Conservation (phyloP, 2,113 vertebrate genomes). For the Tyto alba region DNA sequence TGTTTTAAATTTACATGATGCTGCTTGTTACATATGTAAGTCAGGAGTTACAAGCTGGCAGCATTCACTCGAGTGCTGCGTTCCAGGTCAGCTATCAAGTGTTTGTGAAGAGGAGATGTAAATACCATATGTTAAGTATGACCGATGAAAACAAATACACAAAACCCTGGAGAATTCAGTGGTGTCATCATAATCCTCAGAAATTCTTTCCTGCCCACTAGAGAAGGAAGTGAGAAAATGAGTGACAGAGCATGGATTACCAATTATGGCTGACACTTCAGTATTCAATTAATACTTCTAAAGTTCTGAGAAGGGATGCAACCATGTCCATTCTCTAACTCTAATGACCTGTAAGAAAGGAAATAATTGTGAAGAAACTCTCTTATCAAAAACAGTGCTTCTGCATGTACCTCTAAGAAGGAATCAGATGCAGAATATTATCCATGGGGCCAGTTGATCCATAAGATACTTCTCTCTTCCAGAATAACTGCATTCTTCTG, state of each 20-base stretch:
- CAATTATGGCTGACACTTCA: background rate
- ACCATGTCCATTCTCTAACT: background rate
- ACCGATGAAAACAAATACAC: constrained; percentile 49
- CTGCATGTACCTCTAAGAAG: background rate
- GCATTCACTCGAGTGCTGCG: background rate
- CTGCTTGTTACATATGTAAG: background rate
- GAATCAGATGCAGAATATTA: background rate
- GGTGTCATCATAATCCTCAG: constrained; percentile 23
- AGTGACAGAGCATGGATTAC: constrained; percentile 2
- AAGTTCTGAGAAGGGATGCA: background rate
- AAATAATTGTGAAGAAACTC: background rate
- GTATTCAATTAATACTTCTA: background rate
- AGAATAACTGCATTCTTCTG: constrained; percentile 18
- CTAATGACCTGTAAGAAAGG: background rate
- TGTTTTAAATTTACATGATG: background rate
- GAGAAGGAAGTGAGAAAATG: constrained; percentile 51
- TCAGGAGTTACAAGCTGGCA: constrained; percentile 16
- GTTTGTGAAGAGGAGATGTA: background rate
- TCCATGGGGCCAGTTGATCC: constrained; percentile 1
- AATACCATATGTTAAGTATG: constrained; percentile 47
- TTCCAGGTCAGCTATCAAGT: constrained; percentile 9
- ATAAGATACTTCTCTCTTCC: background rate
- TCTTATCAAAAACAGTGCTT: background rate
- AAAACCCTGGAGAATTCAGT: constrained; percentile 20
- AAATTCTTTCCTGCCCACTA: background rate